A percentile compares a stretch with the other conserved stretches of the same genome.
These are phyloP conservation scores for Serrognathus titanus DNA, from an alignment of 2,888 invertebrate genomes.

Conservation along the genomic window DNA sequence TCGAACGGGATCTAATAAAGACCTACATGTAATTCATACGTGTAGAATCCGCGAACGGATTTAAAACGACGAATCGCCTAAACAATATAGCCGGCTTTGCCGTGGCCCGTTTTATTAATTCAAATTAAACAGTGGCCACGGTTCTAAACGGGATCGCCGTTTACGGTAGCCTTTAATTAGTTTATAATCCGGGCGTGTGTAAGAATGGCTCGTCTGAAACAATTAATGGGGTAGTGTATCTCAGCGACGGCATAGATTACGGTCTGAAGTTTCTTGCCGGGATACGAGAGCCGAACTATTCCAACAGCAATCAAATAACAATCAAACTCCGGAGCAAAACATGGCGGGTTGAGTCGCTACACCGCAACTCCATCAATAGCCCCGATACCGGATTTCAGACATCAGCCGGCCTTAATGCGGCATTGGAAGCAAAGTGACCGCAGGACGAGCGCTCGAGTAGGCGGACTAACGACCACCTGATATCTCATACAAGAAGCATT, in stretches of 20 bases:
- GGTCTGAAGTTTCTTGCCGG: conserved; percentile 1
- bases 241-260: conserved; percentile 7
- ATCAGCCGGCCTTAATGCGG: conserved; percentile 23
- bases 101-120: too few relatives aligned
- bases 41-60: too few relatives aligned
- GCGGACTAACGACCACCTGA: too few relatives aligned
- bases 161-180: conserved; percentile 10
- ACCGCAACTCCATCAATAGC: conserved; percentile 25
- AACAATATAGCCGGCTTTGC: too few relatives aligned
- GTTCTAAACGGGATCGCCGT: too few relatives aligned
- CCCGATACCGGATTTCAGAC: conserved; percentile 26
- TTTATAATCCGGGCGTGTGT: conserved; percentile 6
- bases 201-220: conserved; percentile 11
- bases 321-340: conserved; percentile 30
- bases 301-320: conserved; percentile 36
- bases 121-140: too few relatives aligned
- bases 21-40: too few relatives aligned
- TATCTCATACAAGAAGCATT: too few relatives aligned
- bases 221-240: conserved; percentile 3
- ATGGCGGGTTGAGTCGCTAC: conserved; percentile 20
- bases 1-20: too few relatives aligned
- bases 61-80: too few relatives aligned
- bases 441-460: conserved; percentile 7
- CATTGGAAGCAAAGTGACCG: conserved; percentile 23
- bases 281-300: conserved; percentile 26